Evolutionary conservation across 1,140 invertebrate genomes (phyloP), one percentile per base, ranked within the genome.

Genomic region (Bicyclus anynana): DNA sequence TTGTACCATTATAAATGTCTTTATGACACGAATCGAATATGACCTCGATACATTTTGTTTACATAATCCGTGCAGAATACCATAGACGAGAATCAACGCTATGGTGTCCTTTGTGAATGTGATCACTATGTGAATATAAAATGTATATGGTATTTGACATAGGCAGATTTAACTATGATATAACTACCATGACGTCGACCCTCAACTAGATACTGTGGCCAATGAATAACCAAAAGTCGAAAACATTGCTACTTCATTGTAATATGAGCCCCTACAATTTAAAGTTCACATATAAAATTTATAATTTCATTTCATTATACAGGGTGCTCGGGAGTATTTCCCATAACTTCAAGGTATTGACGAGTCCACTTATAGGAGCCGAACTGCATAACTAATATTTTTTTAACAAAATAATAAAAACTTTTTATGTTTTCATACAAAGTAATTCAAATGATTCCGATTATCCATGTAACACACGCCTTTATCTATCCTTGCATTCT

Each of bases 31-130:
- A 29, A 29, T 29, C 10, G 23, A 29, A 5, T 9, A 23, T 23
- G 23, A 23, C 7, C 23, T 23, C 23, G 2, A 23, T 4, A 4
- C 2, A 23, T 23, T 23, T 23, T 18, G 12, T 16, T 37, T 23
- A 26, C 49, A 29, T 53, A 53, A 38, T 49, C 53, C 33, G 10
- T 46, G 33, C 18, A 27, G 20, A 48, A 26, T 48, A 56, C 46
- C 44, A 40, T 57, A 47, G 13, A 57, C 14, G 17, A 38, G 54
- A 48, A 57, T 57, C 46, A 27, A 57, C 47, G 54, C 23, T 23
- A 57, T 50, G 47, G 33, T 50, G 9, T 42, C 0, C 10, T 42
- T 20, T 0, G 10, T 29, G 27, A 7, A 29, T 29, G 2, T 10
- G 9, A 29, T 29, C 23, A 23, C 7, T 7, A 9, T 29, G 10